Evolutionary conservation across 2,797 vertebrate species (phyloP), one percentile per base, ranked within the genome.

Genomic region (Naso thynnoides): DNA sequence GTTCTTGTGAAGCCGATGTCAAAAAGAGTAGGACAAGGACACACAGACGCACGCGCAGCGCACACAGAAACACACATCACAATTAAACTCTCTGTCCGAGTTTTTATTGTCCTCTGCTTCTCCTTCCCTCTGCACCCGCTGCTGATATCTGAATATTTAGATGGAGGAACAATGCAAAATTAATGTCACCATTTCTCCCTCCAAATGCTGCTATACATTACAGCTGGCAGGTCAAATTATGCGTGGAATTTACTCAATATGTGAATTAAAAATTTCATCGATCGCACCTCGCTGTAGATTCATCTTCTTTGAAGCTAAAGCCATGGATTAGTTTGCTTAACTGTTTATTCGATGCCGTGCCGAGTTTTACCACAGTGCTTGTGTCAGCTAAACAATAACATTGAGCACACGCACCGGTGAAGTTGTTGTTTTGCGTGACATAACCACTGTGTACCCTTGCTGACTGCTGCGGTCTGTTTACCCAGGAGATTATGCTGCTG

Each of bases 291-390:
- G 8, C 50, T 49, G 61, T 36, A 76, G 63, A 88, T 80, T 57
- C 5, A 81, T 88, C 47, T 54, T 55, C 64, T 50, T 49, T 9
- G 50, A 60, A 57, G 33, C 44, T 26, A 8, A 19, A 66, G 64
- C 62, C 73, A 75, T 80, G 76, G 76, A 88, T 82, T 83, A 41
- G 70, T 79, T 73, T 29, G 41, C 36, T 60, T 53, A 59, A 81
- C 81, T 79, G 70, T 84, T 75, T 73, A 68, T 70, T 73, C 26
- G 2, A 56, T 54, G 78, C 49, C 6, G 36, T 58, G 74, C 50
- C 67, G 13, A 57, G 27, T 60, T 75, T 53, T 49, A 26, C 74
- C 62, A 58, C 73, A 81, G 71, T 45, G 79, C 70, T 78, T 13
- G 27, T 70, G 54, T 81, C 72, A 63, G 73, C 66, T 73, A 27